Percentiles rank a stretch among this genome's conserved stretches.
phyloP scores from a whole-genome alignment of 1,140 invertebrate genomes.

The Trichonephila clavata region DNA sequence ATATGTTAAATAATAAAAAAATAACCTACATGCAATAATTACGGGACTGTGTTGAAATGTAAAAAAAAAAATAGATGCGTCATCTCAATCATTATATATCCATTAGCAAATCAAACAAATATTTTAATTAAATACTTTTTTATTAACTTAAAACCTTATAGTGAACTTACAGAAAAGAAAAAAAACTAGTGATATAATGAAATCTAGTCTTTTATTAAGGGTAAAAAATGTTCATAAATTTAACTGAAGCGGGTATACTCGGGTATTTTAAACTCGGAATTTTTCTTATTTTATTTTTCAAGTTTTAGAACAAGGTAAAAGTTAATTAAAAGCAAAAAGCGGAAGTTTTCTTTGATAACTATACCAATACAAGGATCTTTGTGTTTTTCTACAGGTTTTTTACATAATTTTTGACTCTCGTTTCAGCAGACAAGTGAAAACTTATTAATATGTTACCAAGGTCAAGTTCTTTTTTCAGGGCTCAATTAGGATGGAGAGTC shows the following conservation, averaged over 20 bases:
- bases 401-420: background rate
- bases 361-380: background rate
- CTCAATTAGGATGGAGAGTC: background rate
- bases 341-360: background rate
- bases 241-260: background rate
- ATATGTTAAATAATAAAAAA: too few species aligned
- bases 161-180: background rate
- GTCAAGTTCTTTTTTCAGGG: background rate
- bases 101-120: slow-evolving; percentile 4
- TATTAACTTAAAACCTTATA: background rate
- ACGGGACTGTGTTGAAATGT: too few species aligned
- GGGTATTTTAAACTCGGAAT: background rate
- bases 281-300: background rate
- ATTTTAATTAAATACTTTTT: slow-evolving; percentile 12
- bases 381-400: background rate
- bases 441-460: slow-evolving; percentile 13
- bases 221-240: background rate
- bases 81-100: background rate
- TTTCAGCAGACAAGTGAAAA: background rate
- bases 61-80: too few species aligned
- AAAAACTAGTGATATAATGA: background rate
- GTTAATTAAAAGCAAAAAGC: slow-evolving; percentile 24
- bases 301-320: background rate
- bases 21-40: too few species aligned
- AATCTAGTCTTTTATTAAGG: background rate